Conservation (phyloP, 2,888 invertebrate genomes). For the Macrophya annulata region DNA sequence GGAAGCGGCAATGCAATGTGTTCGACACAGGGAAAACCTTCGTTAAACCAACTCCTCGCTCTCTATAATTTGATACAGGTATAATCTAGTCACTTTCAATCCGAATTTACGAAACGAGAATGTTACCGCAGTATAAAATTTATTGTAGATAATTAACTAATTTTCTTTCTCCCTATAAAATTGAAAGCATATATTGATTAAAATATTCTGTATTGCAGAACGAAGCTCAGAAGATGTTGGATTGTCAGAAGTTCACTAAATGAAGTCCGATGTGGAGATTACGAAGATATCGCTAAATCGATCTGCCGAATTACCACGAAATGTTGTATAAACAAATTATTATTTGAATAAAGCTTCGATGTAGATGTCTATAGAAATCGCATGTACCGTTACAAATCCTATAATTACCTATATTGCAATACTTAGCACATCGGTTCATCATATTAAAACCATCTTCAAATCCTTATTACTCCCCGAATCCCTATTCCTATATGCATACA, state of each 20-base stretch:
- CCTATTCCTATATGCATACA: no score
- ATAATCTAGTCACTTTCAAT: background rate
- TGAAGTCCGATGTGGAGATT: constrained; percentile 45
- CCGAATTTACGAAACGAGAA: no score
- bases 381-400: background rate
- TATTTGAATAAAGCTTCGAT: constrained; percentile 49
- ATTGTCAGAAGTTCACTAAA: constrained; percentile 67
- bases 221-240: constrained; percentile 68
- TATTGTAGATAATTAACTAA: no score
- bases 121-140: no score
- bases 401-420: background rate
- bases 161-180: background rate
- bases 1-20: constrained; percentile 61
- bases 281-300: constrained; percentile 15
- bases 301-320: constrained; percentile 10
- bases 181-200: background rate
- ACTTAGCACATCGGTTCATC: background rate
- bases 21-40: constrained; percentile 61
- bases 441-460: background rate
- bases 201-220: constrained; percentile 62
- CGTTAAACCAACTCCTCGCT: constrained; percentile 67
- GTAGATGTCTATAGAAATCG: constrained; percentile 33
- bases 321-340: constrained; percentile 50
- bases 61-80: constrained; percentile 70
- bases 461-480: background rate